Conservation (phyloP, 2,797 vertebrate species). For the Mormyrops boulengeri region DNA sequence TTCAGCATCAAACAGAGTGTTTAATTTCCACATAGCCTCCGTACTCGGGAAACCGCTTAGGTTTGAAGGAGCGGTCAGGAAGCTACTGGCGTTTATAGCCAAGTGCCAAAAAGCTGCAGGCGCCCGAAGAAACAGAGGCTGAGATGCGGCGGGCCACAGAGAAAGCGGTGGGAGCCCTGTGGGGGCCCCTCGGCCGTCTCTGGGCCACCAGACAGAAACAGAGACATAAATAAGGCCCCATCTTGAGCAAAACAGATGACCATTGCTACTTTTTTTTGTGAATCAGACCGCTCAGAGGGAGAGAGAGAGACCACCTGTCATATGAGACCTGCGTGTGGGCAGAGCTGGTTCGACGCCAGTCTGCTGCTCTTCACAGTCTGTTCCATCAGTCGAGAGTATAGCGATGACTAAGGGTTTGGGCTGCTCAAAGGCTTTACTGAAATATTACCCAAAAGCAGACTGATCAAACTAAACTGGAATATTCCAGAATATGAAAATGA, state of each 20-base stretch:
- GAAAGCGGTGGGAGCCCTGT: neutral
- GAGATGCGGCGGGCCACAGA: neutral
- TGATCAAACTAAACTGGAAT: neutral
- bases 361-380: constrained; percentile 50
- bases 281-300: neutral
- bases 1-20: constrained; percentile 67
- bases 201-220: neutral
- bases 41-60: constrained; percentile 52
- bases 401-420: constrained; percentile 32
- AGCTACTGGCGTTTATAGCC: constrained; percentile 39
- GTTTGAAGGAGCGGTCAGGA: constrained; percentile 42
- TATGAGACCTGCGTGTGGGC: constrained; percentile 52
- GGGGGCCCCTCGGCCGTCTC: neutral
- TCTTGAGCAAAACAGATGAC: neutral
- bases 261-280: neutral
- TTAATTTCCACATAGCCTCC: constrained; percentile 63
- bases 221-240: neutral
- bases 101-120: constrained; percentile 28
- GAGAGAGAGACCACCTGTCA: constrained; percentile 46
- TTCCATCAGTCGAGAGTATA: constrained; percentile 50
- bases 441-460: constrained; percentile 29
- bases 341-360: constrained; percentile 47
- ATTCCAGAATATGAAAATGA: neutral
- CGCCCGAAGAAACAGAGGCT: constrained; percentile 11
- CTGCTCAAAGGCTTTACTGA: constrained; percentile 29